phyloP scores from a whole-genome alignment of 2,797 vertebrate species.

The Cuniculus paca region DNA sequence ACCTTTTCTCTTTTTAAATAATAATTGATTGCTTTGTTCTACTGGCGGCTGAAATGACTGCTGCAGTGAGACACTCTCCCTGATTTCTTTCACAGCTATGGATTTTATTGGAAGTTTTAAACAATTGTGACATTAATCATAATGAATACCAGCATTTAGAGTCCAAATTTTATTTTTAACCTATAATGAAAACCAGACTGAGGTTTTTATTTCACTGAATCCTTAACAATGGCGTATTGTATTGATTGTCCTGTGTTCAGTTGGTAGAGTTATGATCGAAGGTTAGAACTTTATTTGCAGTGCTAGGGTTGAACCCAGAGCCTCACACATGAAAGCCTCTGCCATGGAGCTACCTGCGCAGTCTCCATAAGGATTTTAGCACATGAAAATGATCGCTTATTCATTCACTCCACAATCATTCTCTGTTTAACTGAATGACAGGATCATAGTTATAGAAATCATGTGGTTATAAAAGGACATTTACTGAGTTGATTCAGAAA shows the following conservation, averaged over 20 bases:
- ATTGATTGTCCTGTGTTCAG: neutral
- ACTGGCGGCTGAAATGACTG: neutral
- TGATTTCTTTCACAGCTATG: neutral
- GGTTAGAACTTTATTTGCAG: neutral
- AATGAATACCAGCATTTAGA: neutral
- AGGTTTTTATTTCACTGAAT: neutral
- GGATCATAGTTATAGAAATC: neutral
- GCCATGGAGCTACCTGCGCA: neutral
- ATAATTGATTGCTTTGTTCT: neutral
- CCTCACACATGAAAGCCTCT: neutral
- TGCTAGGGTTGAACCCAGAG: neutral
- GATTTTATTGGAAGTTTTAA: neutral
- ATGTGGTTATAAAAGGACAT: neutral
- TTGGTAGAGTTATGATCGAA: neutral
- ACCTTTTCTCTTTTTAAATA: neutral
- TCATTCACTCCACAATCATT: neutral
- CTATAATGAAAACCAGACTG: neutral
- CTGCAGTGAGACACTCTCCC: neutral
- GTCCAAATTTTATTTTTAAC: neutral
- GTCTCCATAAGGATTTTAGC: neutral
- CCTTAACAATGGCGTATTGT: neutral
- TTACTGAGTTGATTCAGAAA: constrained; percentile 1
- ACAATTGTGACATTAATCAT: neutral
- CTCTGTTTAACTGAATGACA: neutral
- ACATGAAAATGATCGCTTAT: neutral